These are phyloP conservation scores for Parauchenoglanis ngamensis DNA, from an alignment of 2,797 vertebrate genomes.

Conservation along the genomic window DNA sequence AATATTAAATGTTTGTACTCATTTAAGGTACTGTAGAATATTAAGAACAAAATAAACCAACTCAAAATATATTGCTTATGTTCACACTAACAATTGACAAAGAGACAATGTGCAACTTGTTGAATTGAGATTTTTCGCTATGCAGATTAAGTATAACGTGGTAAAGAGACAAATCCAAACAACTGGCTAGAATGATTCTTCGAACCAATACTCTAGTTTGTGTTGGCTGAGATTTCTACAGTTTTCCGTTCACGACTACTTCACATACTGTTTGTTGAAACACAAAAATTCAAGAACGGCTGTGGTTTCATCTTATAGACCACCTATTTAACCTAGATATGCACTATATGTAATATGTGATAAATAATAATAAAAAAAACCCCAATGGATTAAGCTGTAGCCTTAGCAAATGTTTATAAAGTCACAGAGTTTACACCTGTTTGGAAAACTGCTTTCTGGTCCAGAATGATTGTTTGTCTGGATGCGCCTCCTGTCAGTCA, in stretches of 20 bases:
- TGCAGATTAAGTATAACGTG: background rate
- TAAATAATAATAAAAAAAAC: too few relatives aligned
- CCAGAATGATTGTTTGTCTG: background rate
- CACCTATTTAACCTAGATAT: too few relatives aligned
- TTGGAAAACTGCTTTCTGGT: background rate
- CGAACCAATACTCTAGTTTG: too few relatives aligned
- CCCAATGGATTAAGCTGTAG: background rate
- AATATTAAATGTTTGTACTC: slow-evolving; percentile 6
- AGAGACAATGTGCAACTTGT: background rate
- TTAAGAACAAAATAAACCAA: background rate
- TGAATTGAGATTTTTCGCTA: background rate
- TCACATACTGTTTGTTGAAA: background rate
- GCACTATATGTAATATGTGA: too few relatives aligned
- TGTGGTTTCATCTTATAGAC: background rate
- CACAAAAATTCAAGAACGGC: background rate
- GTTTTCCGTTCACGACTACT: background rate
- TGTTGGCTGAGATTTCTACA: background rate
- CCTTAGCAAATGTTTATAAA: background rate
- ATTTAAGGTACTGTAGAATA: background rate
- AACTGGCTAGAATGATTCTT: background rate
- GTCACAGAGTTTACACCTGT: background rate
- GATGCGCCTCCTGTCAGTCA: background rate
- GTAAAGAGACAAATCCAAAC: background rate
- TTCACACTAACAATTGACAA: background rate
- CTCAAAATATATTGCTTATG: background rate